phyloP scores from a whole-genome alignment of 2,888 invertebrate genomes.

The Chironomus riparius region DNA sequence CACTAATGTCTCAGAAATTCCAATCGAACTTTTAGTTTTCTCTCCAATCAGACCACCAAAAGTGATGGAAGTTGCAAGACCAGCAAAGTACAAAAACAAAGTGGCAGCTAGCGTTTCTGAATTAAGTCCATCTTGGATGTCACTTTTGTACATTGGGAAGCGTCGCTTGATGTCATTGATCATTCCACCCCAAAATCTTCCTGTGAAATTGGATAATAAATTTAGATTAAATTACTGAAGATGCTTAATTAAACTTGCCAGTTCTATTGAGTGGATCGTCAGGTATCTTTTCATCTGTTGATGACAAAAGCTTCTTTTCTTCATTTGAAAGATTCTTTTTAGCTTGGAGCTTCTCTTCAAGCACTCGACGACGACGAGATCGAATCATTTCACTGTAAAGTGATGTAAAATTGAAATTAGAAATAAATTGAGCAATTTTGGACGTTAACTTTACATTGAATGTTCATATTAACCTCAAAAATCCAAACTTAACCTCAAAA shows the following conservation, averaged over 20 bases:
- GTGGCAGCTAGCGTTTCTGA: slow-evolving; percentile 83
- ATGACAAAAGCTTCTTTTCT: slow-evolving; percentile 38
- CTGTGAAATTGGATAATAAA: too few relatives aligned
- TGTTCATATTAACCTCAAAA: too few relatives aligned
- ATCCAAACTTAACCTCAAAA: too few relatives aligned
- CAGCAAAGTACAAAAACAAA: slow-evolving; percentile 98
- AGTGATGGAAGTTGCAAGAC: slow-evolving; percentile 65
- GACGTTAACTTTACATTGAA: too few relatives aligned
- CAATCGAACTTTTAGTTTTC: slow-evolving; percentile 82
- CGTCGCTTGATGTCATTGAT: slow-evolving; percentile 80
- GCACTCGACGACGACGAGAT: slow-evolving; percentile 62
- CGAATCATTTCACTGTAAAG: slow-evolving; percentile 60
- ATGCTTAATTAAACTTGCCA: slow-evolving; percentile 35
- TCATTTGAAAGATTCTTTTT: slow-evolving; percentile 31
- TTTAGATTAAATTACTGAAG: too few relatives aligned
- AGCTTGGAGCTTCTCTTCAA: slow-evolving; percentile 45
- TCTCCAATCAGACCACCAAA: slow-evolving; percentile 81
- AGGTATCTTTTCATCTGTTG: slow-evolving; percentile 44
- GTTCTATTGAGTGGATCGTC: slow-evolving; percentile 73
- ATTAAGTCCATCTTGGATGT: slow-evolving; percentile 82
- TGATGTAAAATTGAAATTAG: too few relatives aligned
- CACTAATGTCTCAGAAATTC: slow-evolving; percentile 86
- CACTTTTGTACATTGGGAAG: slow-evolving; percentile 73
- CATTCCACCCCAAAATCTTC: slow-evolving; percentile 75
- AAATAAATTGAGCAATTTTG: too few relatives aligned